A percentile compares a stretch with the other conserved stretches of the same genome.
Evolutionary conservation across 1,140 invertebrate species (phyloP).

Genomic region (Agrilus planipennis): DNA sequence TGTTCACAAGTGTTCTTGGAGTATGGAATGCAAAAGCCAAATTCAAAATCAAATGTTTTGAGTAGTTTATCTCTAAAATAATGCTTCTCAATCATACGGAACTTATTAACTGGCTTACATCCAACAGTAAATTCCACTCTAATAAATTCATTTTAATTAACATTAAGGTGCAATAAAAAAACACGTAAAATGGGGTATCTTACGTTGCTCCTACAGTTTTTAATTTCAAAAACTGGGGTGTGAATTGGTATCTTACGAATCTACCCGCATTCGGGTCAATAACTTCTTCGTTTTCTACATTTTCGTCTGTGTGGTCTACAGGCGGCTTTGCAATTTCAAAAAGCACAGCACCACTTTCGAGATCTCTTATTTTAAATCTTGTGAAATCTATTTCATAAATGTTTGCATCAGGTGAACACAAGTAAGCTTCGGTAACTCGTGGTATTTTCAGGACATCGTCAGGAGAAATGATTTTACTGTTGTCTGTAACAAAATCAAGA

Average conservation of each 20-base stretch:
- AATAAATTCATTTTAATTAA: conserved; percentile 25
- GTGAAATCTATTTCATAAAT: conserved; percentile 98
- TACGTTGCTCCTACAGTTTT: conserved; percentile 94
- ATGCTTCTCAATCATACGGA: conserved; percentile 97
- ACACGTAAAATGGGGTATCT: conserved; percentile 32
- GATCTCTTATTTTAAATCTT: conserved; percentile 90
- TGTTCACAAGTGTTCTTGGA: conserved; percentile 97
- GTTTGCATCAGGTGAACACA: conserved; percentile 91
- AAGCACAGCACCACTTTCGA: conserved; percentile 82
- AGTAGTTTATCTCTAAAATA: conserved; percentile 88
- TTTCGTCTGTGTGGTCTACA: conserved; percentile 46
- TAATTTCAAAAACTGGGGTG: conserved; percentile 87
- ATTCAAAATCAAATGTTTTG: conserved; percentile 99
- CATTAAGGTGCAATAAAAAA: neutral
- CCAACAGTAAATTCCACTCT: conserved; percentile 97
- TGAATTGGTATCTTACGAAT: conserved; percentile 96
- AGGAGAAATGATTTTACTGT: conserved; percentile 37
- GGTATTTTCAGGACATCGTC: conserved; percentile 49
- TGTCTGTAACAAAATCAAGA: conserved; percentile 12
- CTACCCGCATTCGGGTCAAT: conserved; percentile 82
- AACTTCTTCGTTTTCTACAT: conserved; percentile 50
- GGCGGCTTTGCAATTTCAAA: conserved; percentile 96
- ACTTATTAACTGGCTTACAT: conserved; percentile 80
- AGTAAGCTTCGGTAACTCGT: conserved; percentile 59
- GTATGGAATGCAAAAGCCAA: conserved; percentile 97